Conservation (phyloP, 1,140 invertebrate species). For the Drosophila nikananu region DNA sequence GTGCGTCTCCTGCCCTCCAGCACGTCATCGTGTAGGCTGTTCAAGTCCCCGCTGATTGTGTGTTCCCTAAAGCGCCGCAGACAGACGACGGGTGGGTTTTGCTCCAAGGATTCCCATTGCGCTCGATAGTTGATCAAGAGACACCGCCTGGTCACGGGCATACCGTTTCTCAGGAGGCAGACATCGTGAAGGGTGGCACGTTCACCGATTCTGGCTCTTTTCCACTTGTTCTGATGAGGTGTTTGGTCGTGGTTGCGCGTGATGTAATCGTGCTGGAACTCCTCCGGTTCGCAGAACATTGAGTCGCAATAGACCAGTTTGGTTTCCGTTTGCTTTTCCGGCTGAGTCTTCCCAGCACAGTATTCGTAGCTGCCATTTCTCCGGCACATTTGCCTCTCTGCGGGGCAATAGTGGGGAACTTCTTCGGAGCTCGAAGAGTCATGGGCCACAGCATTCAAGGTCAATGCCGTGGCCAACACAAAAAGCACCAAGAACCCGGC, state of each 20-base stretch:
- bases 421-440: neutral
- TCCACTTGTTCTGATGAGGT: conserved; percentile 68
- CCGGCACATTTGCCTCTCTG: conserved; percentile 21
- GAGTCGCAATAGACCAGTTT: conserved; percentile 44
- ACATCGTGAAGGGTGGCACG: conserved; percentile 56
- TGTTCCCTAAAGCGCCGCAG: conserved; percentile 52
- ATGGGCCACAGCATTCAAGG: neutral
- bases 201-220: conserved; percentile 57
- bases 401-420: conserved; percentile 13
- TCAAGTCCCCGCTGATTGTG: conserved; percentile 61
- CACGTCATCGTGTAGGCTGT: conserved; percentile 63
- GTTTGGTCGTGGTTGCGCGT: conserved; percentile 60
- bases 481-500: conserved; percentile 10
- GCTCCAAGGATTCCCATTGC: conserved; percentile 56
- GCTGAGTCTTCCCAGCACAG: neutral
- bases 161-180: conserved; percentile 63
- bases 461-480: conserved; percentile 17
- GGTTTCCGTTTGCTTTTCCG: neutral
- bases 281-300: conserved; percentile 55
- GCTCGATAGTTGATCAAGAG: conserved; percentile 17
- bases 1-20: conserved; percentile 48
- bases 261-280: conserved; percentile 62
- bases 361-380: neutral
- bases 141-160: conserved; percentile 70
- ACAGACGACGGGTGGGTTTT: conserved; percentile 40